A percentile compares a stretch with the other conserved stretches of the same genome.
Evolutionary conservation across 2,888 invertebrate genomes (phyloP).

Genomic region (Mellilla xanthometata): DNA sequence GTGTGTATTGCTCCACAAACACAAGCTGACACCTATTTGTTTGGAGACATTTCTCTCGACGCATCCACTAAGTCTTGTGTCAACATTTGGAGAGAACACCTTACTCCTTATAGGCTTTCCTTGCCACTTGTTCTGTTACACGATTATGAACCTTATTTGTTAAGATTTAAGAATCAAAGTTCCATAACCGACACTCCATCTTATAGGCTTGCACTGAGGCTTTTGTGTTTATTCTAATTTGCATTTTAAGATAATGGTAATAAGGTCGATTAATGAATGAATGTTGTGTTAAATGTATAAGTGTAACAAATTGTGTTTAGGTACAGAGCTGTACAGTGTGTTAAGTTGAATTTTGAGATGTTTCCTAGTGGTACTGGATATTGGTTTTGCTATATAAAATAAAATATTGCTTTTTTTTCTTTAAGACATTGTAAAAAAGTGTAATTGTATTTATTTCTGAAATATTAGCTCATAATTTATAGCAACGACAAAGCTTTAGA

Average conservation of each 20-base stretch:
- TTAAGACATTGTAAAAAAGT: no score
- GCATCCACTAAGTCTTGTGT: slow-evolving; percentile 66
- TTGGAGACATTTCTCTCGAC: slow-evolving; percentile 71
- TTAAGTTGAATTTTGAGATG: slow-evolving; percentile 30
- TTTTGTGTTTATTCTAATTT: not conserved
- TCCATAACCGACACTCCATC: not conserved
- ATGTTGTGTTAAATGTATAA: slow-evolving; percentile 29
- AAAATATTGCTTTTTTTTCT: no score
- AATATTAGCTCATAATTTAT: not conserved
- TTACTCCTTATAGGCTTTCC: slow-evolving; percentile 51
- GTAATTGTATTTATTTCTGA: slow-evolving; percentile 10
- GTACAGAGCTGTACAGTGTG: slow-evolving; percentile 43
- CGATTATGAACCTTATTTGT: slow-evolving; percentile 17
- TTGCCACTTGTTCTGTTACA: slow-evolving; percentile 17
- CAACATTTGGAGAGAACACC: slow-evolving; percentile 70
- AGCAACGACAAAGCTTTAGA: slow-evolving; percentile 11
- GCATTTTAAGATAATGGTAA: not conserved
- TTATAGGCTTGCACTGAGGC: not conserved
- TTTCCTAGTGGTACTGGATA: slow-evolving; percentile 1
- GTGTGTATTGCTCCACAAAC: slow-evolving; percentile 67
- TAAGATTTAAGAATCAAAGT: not conserved
- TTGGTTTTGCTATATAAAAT: no score
- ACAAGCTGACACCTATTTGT: slow-evolving; percentile 68
- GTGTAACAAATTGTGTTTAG: slow-evolving; percentile 50
- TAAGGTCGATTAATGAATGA: slow-evolving; percentile 9